Evolutionary conservation across 2,888 invertebrate species (phyloP), one percentile per base, ranked within the genome.

Genomic region (Meiosimyza decipiens): DNA sequence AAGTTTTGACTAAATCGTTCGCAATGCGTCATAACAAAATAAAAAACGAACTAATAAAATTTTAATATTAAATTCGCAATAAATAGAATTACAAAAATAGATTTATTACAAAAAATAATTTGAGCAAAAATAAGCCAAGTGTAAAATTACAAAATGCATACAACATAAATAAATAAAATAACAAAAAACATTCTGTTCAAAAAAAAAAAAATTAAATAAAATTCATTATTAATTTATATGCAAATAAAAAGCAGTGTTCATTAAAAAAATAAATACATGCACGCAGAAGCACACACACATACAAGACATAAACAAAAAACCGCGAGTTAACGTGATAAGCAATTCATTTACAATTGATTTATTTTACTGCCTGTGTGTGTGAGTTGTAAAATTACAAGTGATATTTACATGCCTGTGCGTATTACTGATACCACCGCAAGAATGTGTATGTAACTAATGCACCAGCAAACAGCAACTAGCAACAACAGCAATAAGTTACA

Each of bases 221-320:
- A 18, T n/a, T 2, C 55, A 22, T 55, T 5, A 55, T 18, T 55
- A 55, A 55, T n/a, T 55, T n/a, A n/a, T 55, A 55, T 55, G 55
- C 55, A 55, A 40, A 40, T 55, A 55, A 18, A 55, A 15, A 55
- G 6, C 22, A 55, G 55, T 55, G 55, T 55, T 55, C 55, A 55
- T 55, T 55, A 55, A 55, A 55, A 18, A 55, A 18, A 15, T 15
- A 55, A 55, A 55, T n/a, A n/a, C 13, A 11, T 6, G 4, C 55
- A 16, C 11, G 6, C 55, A 12, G 1, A 54, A 6, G 6, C 6
- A n/a, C 54, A 18, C 18, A 18, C n/a, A 54, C n/a, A 12, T 7
- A n/a, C 54, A 7, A 13, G 16, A 18, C 3, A n/a, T 28, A 28
- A 28, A 55, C 55, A n/a, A 55, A n/a, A 18, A 22, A 55, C 22